Base-by-base conservation (phyloP, 2,888 invertebrate genomes). In the Dorcus hopei region DNA sequence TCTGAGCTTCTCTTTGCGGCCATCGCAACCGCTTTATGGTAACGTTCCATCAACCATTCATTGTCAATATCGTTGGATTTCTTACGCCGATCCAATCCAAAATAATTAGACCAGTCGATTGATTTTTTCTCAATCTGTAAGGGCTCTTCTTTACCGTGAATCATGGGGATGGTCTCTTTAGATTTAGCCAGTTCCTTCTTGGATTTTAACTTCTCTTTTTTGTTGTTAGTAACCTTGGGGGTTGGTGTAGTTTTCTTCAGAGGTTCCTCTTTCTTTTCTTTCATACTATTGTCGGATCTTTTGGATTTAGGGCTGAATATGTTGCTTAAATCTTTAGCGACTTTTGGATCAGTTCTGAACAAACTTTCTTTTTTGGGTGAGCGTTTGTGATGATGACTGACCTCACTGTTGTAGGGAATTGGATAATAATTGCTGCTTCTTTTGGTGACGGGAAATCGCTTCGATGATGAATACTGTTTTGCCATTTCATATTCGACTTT, bases 91-190 rank as follows among this genome's bases (percentile, higher is more conserved):
- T 94, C 92, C 61, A 92, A 84, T 0, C 94, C 94, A 71, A 93
- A 93, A 72, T 94, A 93, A 68, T 91, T 87, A 0, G 91, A 89
- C 93, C 93, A 94, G 70, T 93, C 88, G 59, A 93, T 85, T 1
- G 90, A 90, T 75, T 93, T 93, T 77, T 93, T 92, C 62, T 87
- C 86, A 6, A 90, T 70, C 55, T 76, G 72, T 9, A 78, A 61
- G 1, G 76, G 79, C 61, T 82, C 79, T 63, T 80, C 79, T 52
- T 79, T 80, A n/a, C 47, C 54, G 1, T 64, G 58, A 5, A 74
- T 72, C 9, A 76, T 63, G 38, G 63, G 59, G 49, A 68, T 66
- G 49, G 63, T 62, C 38, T 47, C 48, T 39, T 68, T 49, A 11
- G 53, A 55, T 8, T 55, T 50, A 2, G 42, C 4, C 45, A 42